Evolutionary conservation across 2,888 invertebrate genomes (phyloP).

Genomic region (Pseudeuparius sepicola): DNA sequence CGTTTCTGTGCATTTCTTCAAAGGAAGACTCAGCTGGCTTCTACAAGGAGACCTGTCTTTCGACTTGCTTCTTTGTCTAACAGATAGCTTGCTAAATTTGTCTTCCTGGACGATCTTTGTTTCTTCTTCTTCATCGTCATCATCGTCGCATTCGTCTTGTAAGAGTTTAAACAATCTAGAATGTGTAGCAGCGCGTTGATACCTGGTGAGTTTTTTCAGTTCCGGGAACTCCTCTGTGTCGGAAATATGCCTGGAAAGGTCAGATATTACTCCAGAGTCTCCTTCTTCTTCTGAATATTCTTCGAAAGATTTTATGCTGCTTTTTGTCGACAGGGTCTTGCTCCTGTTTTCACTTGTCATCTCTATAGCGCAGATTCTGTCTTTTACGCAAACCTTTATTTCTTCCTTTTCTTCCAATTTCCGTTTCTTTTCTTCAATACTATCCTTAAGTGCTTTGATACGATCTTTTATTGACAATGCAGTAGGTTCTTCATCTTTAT

Average conservation of each 20-base stretch:
- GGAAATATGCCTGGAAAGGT: slow-evolving; percentile 57
- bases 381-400: slow-evolving; percentile 25
- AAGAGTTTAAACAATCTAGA: slow-evolving; percentile 58
- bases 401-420: slow-evolving; percentile 24
- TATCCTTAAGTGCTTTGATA: slow-evolving; percentile 34
- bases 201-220: slow-evolving; percentile 47
- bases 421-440: slow-evolving; percentile 28
- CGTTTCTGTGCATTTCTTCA: slow-evolving; percentile 41
- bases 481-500: neutral
- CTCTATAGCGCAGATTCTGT: slow-evolving; percentile 27
- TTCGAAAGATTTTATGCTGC: slow-evolving; percentile 35
- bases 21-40: slow-evolving; percentile 44
- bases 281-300: slow-evolving; percentile 45
- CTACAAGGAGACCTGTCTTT: slow-evolving; percentile 40
- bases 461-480: slow-evolving; percentile 34
- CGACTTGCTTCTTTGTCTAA: slow-evolving; percentile 17
- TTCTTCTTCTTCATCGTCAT: slow-evolving; percentile 33
- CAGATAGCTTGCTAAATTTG: slow-evolving; percentile 22
- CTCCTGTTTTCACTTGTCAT: slow-evolving; percentile 21
- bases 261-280: slow-evolving; percentile 61
- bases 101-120: slow-evolving; percentile 12
- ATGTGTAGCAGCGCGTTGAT: slow-evolving; percentile 62
- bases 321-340: slow-evolving; percentile 30
- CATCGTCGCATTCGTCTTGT: slow-evolving; percentile 47
- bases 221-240: slow-evolving; percentile 56